Evolutionary conservation across 2,888 invertebrate species (phyloP).

Genomic region (Acronicta psi): DNA sequence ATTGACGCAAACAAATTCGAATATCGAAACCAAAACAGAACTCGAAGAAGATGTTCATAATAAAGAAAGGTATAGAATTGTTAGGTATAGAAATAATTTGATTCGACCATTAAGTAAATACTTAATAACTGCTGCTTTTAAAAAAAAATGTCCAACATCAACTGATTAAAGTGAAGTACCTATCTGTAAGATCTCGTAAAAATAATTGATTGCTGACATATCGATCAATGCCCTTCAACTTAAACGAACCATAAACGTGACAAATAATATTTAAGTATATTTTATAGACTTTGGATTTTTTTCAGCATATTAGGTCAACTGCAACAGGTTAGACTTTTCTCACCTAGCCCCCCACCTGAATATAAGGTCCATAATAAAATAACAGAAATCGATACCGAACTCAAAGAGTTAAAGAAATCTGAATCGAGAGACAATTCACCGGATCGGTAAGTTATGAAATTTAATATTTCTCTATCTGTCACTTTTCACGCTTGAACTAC

Average conservation of each 20-base stretch:
- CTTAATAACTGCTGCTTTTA: too few relatives aligned
- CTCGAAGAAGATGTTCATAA: constrained; percentile 60
- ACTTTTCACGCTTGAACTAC: too few relatives aligned
- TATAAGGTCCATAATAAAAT: constrained; percentile 57
- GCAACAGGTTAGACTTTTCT: constrained; percentile 68
- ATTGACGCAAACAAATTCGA: constrained; percentile 58
- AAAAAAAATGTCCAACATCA: too few relatives aligned
- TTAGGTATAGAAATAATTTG: too few relatives aligned
- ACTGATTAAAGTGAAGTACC: too few relatives aligned
- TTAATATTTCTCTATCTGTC: too few relatives aligned
- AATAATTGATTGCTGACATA: too few relatives aligned
- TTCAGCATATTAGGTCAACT: constrained; percentile 56
- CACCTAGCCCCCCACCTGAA: constrained; percentile 57
- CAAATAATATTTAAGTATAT: too few relatives aligned
- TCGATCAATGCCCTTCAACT: too few relatives aligned
- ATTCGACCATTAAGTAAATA: too few relatives aligned
- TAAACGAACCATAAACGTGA: too few relatives aligned
- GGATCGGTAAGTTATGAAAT: constrained; percentile 54
- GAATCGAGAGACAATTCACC: constrained; percentile 52
- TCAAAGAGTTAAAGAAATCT: constrained; percentile 66
- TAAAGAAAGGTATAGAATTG: constrained; percentile 53
- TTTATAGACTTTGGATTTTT: constrained; percentile 8
- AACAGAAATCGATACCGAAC: constrained; percentile 66
- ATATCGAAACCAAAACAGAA: constrained; percentile 67
- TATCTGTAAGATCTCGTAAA: too few relatives aligned